Conservation (phyloP, 2,797 vertebrate genomes). For the Florisuga fusca region DNA sequence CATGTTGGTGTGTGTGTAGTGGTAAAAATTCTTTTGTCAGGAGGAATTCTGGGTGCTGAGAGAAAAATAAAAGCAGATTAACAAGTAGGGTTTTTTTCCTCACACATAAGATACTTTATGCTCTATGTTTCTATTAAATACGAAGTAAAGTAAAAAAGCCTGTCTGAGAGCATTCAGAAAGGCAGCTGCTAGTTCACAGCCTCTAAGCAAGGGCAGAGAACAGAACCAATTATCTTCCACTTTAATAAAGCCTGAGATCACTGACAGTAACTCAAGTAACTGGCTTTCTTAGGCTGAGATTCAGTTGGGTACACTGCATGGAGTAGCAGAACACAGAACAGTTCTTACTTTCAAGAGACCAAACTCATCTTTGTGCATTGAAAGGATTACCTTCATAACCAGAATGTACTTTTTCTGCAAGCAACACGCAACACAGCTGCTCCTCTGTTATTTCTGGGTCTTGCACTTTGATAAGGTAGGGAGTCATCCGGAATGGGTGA, state of each 20-base stretch:
- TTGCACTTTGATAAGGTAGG: slow-evolving; percentile 92
- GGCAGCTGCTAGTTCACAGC: not conserved
- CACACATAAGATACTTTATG: not conserved
- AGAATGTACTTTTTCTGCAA: slow-evolving; percentile 95
- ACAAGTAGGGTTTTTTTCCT: not conserved
- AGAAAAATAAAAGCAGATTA: slow-evolving; percentile 35
- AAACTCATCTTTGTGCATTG: not conserved
- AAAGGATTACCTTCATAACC: slow-evolving; percentile 91
- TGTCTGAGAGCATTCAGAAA: not conserved
- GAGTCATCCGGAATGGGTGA: slow-evolving; percentile 94
- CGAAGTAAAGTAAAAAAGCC: not conserved
- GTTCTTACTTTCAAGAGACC: not conserved
- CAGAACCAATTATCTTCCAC: not conserved
- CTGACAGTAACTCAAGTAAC: not conserved
- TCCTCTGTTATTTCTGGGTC: slow-evolving; percentile 82
- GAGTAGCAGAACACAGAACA: not conserved
- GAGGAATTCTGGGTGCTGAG: slow-evolving; percentile 93
- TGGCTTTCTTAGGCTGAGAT: not conserved
- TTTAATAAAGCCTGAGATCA: not conserved
- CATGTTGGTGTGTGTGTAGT: slow-evolving; percentile 95
- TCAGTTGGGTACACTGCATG: not conserved
- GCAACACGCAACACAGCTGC: slow-evolving; percentile 94
- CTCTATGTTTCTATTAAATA: not conserved
- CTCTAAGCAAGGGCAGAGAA: not conserved
- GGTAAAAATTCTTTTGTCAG: slow-evolving; percentile 95